Percentiles rank a stretch among this genome's conserved stretches.
phyloP scores from a whole-genome alignment of 2,797 vertebrate species.

The Margarornis squamiger region DNA sequence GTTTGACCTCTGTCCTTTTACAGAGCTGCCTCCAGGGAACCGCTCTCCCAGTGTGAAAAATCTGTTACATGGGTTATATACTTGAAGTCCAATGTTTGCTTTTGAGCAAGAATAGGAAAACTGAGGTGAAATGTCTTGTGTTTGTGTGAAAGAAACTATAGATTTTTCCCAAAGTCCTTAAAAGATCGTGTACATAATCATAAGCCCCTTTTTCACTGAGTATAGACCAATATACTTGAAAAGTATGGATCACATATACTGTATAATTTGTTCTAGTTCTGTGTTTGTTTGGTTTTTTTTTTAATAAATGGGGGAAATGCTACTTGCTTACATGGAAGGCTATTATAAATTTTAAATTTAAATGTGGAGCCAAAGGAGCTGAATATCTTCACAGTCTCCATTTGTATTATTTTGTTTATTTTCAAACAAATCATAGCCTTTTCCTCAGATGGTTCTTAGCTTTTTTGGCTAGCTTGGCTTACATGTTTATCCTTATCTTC shows the following conservation, averaged over 20 bases:
- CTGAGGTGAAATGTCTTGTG: not conserved
- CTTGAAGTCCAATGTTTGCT: not conserved
- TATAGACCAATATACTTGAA: not conserved
- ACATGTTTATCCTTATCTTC: not conserved
- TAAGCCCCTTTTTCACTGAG: not conserved
- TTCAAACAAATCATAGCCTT: not conserved
- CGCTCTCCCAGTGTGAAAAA: not conserved
- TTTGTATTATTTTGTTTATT: not conserved
- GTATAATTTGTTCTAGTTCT: not conserved
- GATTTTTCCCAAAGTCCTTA: not conserved
- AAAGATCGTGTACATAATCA: not conserved
- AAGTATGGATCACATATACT: not conserved
- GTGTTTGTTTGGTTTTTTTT: not conserved
- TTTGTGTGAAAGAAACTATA: not conserved
- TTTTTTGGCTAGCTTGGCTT: not conserved
- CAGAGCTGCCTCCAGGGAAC: not conserved
- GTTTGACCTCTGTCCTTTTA: not conserved
- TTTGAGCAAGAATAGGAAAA: not conserved
- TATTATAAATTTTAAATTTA: not conserved
- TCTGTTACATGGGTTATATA: not conserved
- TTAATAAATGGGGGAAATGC: not conserved
- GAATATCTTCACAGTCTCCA: not conserved
- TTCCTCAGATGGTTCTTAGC: not conserved
- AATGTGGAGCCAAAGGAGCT: not conserved
- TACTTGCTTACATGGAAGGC: not conserved